Base-by-base conservation (phyloP, 1,140 invertebrate genomes). In the Saccostrea echinata region DNA sequence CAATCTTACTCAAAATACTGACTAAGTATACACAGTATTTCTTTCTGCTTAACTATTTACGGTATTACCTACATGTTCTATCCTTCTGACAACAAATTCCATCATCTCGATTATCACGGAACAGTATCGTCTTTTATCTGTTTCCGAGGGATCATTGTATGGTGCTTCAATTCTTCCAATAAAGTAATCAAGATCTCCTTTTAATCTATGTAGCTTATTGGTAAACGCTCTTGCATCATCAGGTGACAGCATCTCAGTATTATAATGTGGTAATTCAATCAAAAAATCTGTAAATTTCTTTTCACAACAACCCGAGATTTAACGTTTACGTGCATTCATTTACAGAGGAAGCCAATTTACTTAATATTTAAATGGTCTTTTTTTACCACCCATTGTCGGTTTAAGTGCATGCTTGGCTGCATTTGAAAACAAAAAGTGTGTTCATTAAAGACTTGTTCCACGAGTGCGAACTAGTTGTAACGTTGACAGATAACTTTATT, bases 21-120 rank as follows among this genome's bases (percentile, higher is more conserved):
- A 64, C 21, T 18, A n/a, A 64, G 21, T n/a, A 24, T 21, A 21
- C n/a, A n/a, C n/a, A n/a, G n/a, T n/a, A n/a, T n/a, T n/a, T n/a
- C n/a, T n/a, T n/a, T n/a, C 57, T n/a, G 57, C 2, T 24, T n/a
- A 21, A 0, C 16, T 21, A 64, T n/a, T 71, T 13, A 3, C 3
- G 12, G 27, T 33, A 76, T 18, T 76, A 76, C 68, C 27, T 76
- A 76, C 68, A 76, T 76, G 24, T 76, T 76, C 68, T 76, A 76
- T 76, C 68, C 68, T 76, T 1, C 30, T 27, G 11, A 76, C 68
- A 27, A 76, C 68, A 33, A 76, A 76, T 30, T 76, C 68, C 68
- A 76, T 76, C 27, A 76, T 76, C 27, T 76, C 68, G 27, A 76
- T 76, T 11, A 76, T 76, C 8, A 76, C 24, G 16, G 27, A 30